Evolutionary conservation across 2,888 invertebrate species (phyloP), one percentile per base, ranked within the genome.

Genomic region (Diplazon laetatorius): DNA sequence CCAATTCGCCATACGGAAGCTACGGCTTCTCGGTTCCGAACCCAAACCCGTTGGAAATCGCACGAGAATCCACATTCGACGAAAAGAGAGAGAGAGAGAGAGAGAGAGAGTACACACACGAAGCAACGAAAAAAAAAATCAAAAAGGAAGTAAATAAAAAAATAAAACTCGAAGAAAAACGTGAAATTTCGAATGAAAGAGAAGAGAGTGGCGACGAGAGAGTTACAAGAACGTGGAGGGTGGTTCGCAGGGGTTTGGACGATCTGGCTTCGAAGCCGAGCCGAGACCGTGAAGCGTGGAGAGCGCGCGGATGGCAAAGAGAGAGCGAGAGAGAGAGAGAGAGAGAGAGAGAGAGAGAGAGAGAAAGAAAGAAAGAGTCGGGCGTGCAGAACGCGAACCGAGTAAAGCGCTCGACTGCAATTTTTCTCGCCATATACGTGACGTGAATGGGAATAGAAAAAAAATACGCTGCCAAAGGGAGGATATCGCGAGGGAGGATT

Each of bases 391-490:
- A 90, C 90, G 88, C 86, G 89, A 88, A 90, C 88, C 88, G 87
- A 87, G 89, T 88, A 90, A 90, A 90, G 90, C 89, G 91, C 90
- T 90, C 89, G 87, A 87, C 90, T 90, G 90, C 90, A 91, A 91
- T 91, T 90, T 91, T 91, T 91, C 90, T 91, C 90, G 90, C 90
- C 88, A 91, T 88, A 90, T 90, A 90, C 91, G 91, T 91, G 91
- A 91, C 90, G 85, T 82, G 91, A 88, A 90, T 91, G 85, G 85
- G 86, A 90, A 90, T 87, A 65, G n/a, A 88, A 82, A 85, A 82
- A 82, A 79, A 57, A 69, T 25, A 71, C 75, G 65, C 70, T 59
- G 68, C 76, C 57, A 63, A 79, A 76, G 75, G 72, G 80, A 66
- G 68, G 71, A 80, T 72, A n/a, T n/a, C n/a, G n/a, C 66, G 57